Conservation (phyloP, 1,140 invertebrate genomes). For the Polyergus mexicanus region DNA sequence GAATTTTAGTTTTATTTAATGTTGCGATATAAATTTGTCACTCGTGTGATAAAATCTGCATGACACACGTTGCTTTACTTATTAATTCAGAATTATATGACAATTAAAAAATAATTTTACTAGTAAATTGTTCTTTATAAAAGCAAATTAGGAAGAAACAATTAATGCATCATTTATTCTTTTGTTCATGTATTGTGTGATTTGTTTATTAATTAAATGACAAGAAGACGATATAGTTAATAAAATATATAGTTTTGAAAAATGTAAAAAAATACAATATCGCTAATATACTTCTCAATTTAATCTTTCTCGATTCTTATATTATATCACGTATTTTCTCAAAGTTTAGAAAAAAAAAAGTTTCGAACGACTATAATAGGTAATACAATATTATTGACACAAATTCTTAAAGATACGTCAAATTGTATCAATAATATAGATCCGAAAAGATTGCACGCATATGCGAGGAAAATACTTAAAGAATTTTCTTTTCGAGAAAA, state of each 20-base stretch:
- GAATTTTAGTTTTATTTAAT: neutral
- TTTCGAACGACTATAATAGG: neutral
- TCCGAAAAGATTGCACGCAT: neutral
- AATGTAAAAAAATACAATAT: neutral
- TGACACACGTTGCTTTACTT: neutral
- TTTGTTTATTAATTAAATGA: conserved; percentile 5
- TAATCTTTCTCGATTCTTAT: neutral
- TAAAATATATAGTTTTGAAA: neutral
- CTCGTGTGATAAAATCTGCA: neutral
- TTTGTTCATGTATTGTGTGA: too few relatives aligned
- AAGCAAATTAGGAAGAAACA: neutral
- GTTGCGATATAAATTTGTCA: neutral
- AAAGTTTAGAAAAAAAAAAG: neutral
- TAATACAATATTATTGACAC: neutral
- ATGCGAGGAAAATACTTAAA: conserved; percentile 29
- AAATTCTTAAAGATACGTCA: neutral
- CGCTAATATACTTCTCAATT: neutral
- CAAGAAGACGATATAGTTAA: neutral
- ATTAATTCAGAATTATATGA: neutral
- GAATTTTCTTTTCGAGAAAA: neutral
- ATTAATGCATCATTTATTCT: neutral
- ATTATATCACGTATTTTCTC: neutral
- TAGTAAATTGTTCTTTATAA: neutral
- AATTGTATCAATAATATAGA: neutral
- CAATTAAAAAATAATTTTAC: neutral